Evolutionary conservation across 2,797 vertebrate species (phyloP), one percentile per base, ranked within the genome.

Genomic region (Cetoscarus ocellatus): DNA sequence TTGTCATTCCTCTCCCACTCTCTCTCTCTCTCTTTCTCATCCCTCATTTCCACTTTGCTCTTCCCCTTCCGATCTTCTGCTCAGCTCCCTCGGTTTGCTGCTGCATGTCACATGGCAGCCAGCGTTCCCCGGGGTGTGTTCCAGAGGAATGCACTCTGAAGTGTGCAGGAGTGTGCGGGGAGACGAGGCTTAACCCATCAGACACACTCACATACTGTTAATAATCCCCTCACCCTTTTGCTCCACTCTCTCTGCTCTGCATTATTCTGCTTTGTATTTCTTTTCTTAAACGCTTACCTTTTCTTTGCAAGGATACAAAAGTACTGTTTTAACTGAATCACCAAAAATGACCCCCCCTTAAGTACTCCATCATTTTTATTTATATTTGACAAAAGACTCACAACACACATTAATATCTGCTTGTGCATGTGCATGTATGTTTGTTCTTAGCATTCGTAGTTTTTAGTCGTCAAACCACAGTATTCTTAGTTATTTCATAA

Each of bases 21-120:
- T 60, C 34, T 55, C 53, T 56, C 34, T 35, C 42, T 54, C 58
- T 64, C 38, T 18, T 9, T 61, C 51, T 62, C 70, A 48, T 80
- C 60, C 55, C 48, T 72, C 44, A 13, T 12, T 73, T 42, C 49
- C 53, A 13, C 42, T 53, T 38, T 61, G 27, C 27, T 27, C 47
- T 61, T 48, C 73, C 36, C 36, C 70, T 59, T 42, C 10, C 10
- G 38, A 18, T 60, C 19, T 18, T 38, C 6, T 64, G 54, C 59
- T 58, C 60, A 36, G 80, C 57, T 67, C 51, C 55, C 45, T 67
- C 40, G 8, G 19, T 75, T 70, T 48, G 57, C 61, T 77, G 65
- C 62, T 43, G 44, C 42, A 35, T 79, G 85, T 86, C 80, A 88
- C 80, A 85, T 77, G 84, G 75, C 67, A 61, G 82, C 65, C 83